These are phyloP conservation scores for Battus philenor DNA, from an alignment of 1,140 invertebrate species.

Conservation along the genomic window DNA sequence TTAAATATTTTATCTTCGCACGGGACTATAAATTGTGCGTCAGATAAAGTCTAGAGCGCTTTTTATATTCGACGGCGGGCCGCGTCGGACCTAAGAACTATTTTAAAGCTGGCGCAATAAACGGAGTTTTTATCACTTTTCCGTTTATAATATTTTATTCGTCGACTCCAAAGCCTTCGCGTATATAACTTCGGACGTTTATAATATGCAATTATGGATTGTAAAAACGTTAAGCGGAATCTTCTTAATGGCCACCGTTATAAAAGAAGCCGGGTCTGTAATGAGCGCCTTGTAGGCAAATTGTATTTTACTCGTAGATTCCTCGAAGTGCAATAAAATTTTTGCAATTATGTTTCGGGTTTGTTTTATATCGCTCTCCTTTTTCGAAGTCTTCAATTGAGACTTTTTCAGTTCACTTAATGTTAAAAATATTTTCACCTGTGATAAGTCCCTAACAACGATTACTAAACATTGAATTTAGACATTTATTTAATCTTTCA, in stretches of 20 bases:
- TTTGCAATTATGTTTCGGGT: conserved; percentile 48
- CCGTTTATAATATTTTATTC: conserved; percentile 20
- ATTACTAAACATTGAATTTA: no score
- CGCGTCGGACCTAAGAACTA: not conserved
- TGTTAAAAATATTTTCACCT: no score
- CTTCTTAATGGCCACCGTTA: conserved; percentile 46
- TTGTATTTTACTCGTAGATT: conserved; percentile 50
- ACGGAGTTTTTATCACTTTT: conserved; percentile 16
- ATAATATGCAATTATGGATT: conserved; percentile 74
- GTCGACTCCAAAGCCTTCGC: not conserved
- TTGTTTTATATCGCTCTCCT: conserved; percentile 18
- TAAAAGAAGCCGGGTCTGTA: conserved; percentile 41
- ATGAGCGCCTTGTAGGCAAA: conserved; percentile 51
- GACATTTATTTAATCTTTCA: no score
- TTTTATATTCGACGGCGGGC: no score
- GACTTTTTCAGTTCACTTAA: no score
- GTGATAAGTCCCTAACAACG: no score
- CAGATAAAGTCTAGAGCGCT: no score
- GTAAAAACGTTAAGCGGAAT: conserved; percentile 71
- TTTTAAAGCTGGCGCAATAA: conserved; percentile 12
- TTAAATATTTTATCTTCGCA: not conserved
- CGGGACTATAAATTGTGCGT: not conserved
- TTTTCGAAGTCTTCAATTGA: conserved; percentile 4
- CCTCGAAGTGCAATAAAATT: conserved; percentile 51
- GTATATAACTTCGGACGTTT: conserved; percentile 38